Evolutionary conservation across 1,140 invertebrate genomes (phyloP), one percentile per base, ranked within the genome.

Genomic region (Apolygus lucorum): DNA sequence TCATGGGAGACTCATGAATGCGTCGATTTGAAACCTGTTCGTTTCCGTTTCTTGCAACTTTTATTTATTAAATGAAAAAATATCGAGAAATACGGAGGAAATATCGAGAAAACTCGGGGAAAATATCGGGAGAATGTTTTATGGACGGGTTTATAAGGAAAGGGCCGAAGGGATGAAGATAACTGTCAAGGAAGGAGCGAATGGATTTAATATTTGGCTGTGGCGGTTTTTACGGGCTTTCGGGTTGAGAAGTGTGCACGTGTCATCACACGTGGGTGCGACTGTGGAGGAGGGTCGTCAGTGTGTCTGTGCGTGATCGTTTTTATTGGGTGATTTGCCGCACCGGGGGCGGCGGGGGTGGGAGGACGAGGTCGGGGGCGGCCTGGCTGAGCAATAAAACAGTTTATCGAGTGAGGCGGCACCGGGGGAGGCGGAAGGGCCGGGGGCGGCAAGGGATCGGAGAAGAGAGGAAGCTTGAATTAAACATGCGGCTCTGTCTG

Each of bases 361-460:
- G 64, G 28, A n/a, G 22, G 34, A 67, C 26, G 22, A 34, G 67
- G 62, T 24, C 25, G 28, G 67, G 62, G 49, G n/a, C n/a, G n/a
- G 67, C 52, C 67, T 68, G 67, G 29, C 28, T 17, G 8, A 28
- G 67, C 54, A 68, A 68, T 68, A 68, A 68, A 68, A 68, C 67
- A 59, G 67, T 68, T 68, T 68, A 68, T 68, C 67, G 67, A 59
- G 52, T 52, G 42, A 27, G 34, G 27, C 22, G 62, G 21, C 26
- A 25, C 26, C n/a, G 24, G n/a, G 64, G 64, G 64, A 59, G 22
- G 54, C 22, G 54, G 54, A 11, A 11, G 34, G 34, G n/a, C n/a
- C 34, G 34, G 34, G 17, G 34, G 34, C 8, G 34, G 34, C 8
- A 17, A 17, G 34, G 34, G 34, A 17, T 49, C 8, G 17, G 34